These are phyloP conservation scores for Acanthaster planci DNA, from an alignment of 35 echinoderm and acorn worm genomes.

Conservation along the genomic window DNA sequence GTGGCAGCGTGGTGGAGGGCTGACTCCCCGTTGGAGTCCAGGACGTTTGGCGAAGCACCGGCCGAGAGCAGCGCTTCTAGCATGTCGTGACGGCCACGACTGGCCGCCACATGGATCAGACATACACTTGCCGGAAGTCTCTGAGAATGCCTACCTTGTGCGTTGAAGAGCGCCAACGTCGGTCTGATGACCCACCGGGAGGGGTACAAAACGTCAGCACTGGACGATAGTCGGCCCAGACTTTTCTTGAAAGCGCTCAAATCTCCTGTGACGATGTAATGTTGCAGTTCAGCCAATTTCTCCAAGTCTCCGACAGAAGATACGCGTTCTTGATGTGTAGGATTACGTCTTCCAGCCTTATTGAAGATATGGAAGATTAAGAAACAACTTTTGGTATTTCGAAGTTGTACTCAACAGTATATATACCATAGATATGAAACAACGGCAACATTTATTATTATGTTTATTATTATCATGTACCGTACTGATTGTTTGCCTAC, in stretches of 20 bases:
- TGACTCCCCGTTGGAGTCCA: not conserved
- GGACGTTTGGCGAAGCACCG: not conserved
- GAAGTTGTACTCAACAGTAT: too few relatives aligned
- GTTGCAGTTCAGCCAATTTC: not conserved
- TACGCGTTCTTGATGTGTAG: not conserved
- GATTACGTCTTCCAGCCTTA: too few relatives aligned
- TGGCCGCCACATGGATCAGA: not conserved
- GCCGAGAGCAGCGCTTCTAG: not conserved
- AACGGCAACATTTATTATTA: too few relatives aligned
- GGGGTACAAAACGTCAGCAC: not conserved
- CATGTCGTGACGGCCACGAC: slow-evolving; percentile 4
- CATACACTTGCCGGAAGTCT: not conserved
- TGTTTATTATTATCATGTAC: too few relatives aligned
- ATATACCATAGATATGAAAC: too few relatives aligned
- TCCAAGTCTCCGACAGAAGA: not conserved
- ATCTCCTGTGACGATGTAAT: not conserved
- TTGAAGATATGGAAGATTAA: too few relatives aligned
- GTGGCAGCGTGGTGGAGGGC: slow-evolving; percentile 14
- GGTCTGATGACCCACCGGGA: not conserved
- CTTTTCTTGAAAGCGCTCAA: not conserved
- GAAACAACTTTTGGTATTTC: too few relatives aligned
- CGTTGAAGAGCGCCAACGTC: not conserved
- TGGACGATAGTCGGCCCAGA: not conserved
- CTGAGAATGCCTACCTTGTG: not conserved
- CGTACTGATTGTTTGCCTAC: too few relatives aligned